Conservation (phyloP, 2,797 vertebrate genomes). For the Silurus aristotelis region DNA sequence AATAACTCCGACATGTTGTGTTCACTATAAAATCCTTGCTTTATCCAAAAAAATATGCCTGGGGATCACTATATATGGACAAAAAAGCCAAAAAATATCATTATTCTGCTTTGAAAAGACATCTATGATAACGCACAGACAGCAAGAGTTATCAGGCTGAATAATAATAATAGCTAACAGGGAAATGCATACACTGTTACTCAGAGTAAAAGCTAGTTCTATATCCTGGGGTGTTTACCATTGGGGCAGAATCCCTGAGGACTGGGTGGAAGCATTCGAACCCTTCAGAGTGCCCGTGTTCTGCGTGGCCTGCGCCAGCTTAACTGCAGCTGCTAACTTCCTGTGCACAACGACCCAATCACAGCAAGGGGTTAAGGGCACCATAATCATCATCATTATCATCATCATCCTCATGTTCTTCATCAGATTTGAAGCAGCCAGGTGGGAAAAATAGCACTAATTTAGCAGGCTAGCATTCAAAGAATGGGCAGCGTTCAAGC, state of each 20-base stretch:
- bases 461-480: conserved; percentile 8
- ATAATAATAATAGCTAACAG: background rate
- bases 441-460: conserved; percentile 11
- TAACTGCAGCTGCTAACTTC: conserved; percentile 96
- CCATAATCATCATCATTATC: conserved; percentile 28
- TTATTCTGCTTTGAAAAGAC: background rate
- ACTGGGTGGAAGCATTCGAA: conserved; percentile 86
- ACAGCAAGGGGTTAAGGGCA: conserved; percentile 71
- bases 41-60: background rate
- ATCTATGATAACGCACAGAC: background rate
- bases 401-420: conserved; percentile 6
- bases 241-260: conserved; percentile 88
- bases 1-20: background rate
- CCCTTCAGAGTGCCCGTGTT: conserved; percentile 95
- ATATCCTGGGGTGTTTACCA: conserved; percentile 80
- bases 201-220: conserved; percentile 7
- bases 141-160: background rate
- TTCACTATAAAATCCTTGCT: background rate
- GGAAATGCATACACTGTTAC: background rate
- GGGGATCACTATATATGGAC: background rate
- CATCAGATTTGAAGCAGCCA: conserved; percentile 31
- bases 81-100: background rate
- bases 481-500: background rate
- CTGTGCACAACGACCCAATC: conserved; percentile 82
- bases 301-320: conserved; percentile 94